phyloP scores from a whole-genome alignment of 2,113 vertebrate genomes.

The Stegastes partitus region DNA sequence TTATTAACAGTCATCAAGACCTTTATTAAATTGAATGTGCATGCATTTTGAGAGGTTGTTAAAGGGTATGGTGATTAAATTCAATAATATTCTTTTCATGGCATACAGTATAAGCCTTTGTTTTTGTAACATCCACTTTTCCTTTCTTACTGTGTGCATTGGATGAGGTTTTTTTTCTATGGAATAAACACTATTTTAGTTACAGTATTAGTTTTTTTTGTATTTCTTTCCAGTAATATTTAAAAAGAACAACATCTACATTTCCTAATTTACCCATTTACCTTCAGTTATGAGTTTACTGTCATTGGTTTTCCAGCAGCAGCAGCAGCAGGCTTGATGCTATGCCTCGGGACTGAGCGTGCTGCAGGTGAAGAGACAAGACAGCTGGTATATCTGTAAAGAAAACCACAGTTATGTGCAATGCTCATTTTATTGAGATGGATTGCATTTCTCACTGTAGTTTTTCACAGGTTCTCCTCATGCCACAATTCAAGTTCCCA shows the following conservation, averaged over 20 bases:
- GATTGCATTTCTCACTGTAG: background rate
- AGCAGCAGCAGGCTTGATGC: background rate
- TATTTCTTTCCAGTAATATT: slow-evolving; percentile 4
- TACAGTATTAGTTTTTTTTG: slow-evolving; percentile 49
- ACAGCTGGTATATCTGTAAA: background rate
- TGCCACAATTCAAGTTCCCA: background rate
- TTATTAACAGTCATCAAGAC: slow-evolving; percentile 27
- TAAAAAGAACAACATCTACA: background rate
- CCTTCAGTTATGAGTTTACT: background rate
- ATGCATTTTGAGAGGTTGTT: slow-evolving; percentile 65
- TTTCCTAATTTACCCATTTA: background rate
- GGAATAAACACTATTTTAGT: slow-evolving; percentile 81
- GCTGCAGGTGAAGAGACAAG: background rate
- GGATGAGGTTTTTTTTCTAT: slow-evolving; percentile 61
- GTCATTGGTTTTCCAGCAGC: no score
- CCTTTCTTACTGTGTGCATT: slow-evolving; percentile 55
- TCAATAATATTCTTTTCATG: slow-evolving; percentile 45
- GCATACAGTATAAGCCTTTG: slow-evolving; percentile 40
- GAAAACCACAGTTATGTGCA: background rate
- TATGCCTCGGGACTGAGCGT: background rate
- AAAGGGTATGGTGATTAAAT: slow-evolving; percentile 47
- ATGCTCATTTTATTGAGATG: background rate
- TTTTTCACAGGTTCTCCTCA: background rate
- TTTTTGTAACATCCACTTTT: slow-evolving; percentile 60
- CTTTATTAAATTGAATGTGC: slow-evolving; percentile 63